Percentiles rank a stretch among this genome's conserved stretches.
These are phyloP conservation scores for Tupaia chinensis DNA, from an alignment of 2,113 vertebrate species.

Conservation along the genomic window DNA sequence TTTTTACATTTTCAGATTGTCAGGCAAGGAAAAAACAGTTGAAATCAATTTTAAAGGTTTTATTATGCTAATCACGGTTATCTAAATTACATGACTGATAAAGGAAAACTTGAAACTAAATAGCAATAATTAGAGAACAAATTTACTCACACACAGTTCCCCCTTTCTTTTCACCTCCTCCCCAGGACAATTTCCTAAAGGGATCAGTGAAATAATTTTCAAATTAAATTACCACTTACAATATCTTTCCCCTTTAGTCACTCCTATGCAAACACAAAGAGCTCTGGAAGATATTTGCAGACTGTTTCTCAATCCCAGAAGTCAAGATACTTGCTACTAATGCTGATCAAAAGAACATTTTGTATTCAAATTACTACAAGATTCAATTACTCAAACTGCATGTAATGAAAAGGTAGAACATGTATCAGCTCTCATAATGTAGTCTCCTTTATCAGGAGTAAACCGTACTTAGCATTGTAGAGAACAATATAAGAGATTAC, in stretches of 20 bases:
- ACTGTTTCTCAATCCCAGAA: constrained; percentile 2
- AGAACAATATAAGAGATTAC: not conserved
- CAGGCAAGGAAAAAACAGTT: not conserved
- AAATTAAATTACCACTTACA: constrained; percentile 48
- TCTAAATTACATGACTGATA: constrained; percentile 48
- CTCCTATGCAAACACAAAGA: constrained; percentile 42
- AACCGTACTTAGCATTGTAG: not conserved
- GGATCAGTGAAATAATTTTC: not conserved
- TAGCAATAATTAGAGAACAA: not conserved
- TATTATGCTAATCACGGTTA: not conserved
- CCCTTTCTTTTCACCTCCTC: not conserved
- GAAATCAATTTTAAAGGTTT: not conserved
- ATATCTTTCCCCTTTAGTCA: not conserved
- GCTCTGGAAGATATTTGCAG: constrained; percentile 8
- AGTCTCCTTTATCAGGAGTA: not conserved
- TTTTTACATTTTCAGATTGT: constrained; percentile 21
- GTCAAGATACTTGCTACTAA: constrained; percentile 12
- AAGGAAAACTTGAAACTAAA: not conserved
- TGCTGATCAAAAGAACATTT: constrained; percentile 7
- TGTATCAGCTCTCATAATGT: not conserved
- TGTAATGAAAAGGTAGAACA: not conserved
- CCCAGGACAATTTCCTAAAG: not conserved
- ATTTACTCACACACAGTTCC: not conserved
- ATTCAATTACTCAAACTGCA: constrained; percentile 10
- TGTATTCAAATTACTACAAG: constrained; percentile 10